Evolutionary conservation across 2,888 invertebrate genomes (phyloP).

Genomic region (Sphaerophoria rueppellii): DNA sequence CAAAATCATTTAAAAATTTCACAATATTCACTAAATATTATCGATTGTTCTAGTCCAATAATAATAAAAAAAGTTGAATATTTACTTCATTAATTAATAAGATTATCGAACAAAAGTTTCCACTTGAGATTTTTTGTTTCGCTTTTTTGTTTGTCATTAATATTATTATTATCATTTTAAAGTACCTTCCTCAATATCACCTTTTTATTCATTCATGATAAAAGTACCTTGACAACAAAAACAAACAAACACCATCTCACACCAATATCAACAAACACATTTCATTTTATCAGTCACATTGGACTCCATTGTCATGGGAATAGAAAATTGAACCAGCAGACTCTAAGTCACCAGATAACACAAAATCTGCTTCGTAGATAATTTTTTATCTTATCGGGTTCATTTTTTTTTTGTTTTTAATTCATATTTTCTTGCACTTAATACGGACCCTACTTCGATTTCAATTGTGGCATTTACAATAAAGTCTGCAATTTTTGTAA

Average conservation of each 20-base stretch:
- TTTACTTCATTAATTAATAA: not conserved
- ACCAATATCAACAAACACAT: not conserved
- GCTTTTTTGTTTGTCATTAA: not conserved
- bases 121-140: not conserved
- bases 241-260: not conserved
- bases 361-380: conserved; percentile 27
- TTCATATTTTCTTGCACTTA: not conserved
- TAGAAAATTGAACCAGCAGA: conserved; percentile 58
- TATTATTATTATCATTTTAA: not conserved
- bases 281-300: conserved; percentile 34
- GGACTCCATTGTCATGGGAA: conserved; percentile 28
- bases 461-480: not conserved
- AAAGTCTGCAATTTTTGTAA: not conserved
- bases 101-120: conserved; percentile 3
- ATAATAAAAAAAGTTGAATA: not conserved
- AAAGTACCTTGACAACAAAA: conserved; percentile 17
- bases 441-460: conserved; percentile 16
- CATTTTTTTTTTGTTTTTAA: not conserved
- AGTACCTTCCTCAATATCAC: conserved; percentile 28
- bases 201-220: conserved; percentile 7
- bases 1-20: too few species aligned
- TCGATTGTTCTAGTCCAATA: not conserved
- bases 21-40: not conserved
- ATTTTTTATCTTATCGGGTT: conserved; percentile 33
- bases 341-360: conserved; percentile 69